These are phyloP conservation scores for Actinemys pallida DNA, from an alignment of 2,113 vertebrate genomes.

Conservation along the genomic window DNA sequence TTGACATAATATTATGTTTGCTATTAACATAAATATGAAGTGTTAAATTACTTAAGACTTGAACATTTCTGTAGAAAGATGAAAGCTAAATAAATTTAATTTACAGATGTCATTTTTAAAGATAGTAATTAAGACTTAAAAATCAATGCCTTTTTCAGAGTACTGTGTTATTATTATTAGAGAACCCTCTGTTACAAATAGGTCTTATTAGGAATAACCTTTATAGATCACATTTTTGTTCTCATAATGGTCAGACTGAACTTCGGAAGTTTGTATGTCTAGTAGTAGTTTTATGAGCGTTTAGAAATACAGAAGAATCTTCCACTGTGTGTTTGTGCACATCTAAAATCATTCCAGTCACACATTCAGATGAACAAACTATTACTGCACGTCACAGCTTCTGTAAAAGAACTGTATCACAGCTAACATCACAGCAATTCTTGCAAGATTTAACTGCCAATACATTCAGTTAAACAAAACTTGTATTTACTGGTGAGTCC, in stretches of 20 bases:
- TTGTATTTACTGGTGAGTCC: not conserved
- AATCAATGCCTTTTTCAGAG: constrained; percentile 38
- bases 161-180: constrained; percentile 8
- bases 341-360: not conserved
- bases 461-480: not conserved
- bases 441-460: not conserved
- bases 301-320: not conserved
- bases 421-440: rapidly evolving
- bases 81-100: constrained; percentile 55
- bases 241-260: not conserved
- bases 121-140: constrained; percentile 45
- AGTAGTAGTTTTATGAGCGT: not conserved
- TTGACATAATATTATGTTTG: constrained; percentile 39
- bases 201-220: not conserved
- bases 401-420: not conserved
- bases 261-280: not conserved
- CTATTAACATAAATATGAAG: constrained; percentile 33
- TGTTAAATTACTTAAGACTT: constrained; percentile 51
- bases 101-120: constrained; percentile 58
- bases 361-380: not conserved
- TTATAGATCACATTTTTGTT: not conserved
- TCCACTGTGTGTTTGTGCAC: not conserved
- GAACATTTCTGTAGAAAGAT: constrained; percentile 36
- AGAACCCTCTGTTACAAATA: constrained; percentile 18
- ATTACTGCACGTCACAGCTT: not conserved